Conservation (phyloP, 1,140 invertebrate genomes). For the Heliconius congener region DNA sequence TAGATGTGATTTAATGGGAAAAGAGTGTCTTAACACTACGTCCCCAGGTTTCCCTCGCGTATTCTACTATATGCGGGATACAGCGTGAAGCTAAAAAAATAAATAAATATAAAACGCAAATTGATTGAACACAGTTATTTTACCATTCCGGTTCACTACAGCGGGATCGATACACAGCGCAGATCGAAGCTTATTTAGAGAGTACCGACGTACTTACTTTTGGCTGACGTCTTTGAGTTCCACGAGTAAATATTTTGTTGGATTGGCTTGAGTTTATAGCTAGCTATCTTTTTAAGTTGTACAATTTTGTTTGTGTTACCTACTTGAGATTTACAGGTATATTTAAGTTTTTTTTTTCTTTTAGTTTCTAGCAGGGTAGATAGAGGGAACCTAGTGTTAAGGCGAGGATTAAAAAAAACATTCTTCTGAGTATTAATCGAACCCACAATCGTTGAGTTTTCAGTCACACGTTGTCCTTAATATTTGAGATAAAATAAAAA, state of each 20-base stretch:
- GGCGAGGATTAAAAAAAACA: too few species aligned
- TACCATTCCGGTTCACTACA: not conserved
- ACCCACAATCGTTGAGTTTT: too few species aligned
- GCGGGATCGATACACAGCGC: not conserved
- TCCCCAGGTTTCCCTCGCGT: too few species aligned
- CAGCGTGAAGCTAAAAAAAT: too few species aligned
- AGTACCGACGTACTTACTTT: not conserved
- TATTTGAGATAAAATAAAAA: too few species aligned
- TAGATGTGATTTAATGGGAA: too few species aligned
- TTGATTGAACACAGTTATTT: not conserved
- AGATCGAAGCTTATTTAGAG: not conserved
- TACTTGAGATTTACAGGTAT: not conserved
- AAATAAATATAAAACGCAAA: not conserved
- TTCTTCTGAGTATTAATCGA: too few species aligned
- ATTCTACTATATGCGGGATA: too few species aligned
- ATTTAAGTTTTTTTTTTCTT: not conserved
- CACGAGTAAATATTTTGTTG: not conserved
- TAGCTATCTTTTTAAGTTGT: not conserved
- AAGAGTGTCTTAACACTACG: too few species aligned
- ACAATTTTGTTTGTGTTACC: not conserved
- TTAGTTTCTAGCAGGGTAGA: too few species aligned
- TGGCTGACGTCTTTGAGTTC: not conserved
- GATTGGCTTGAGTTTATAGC: not conserved
- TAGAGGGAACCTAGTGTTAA: too few species aligned
- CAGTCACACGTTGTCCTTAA: too few species aligned